These are phyloP conservation scores for Pterocles gutturalis DNA, from an alignment of 2,113 vertebrate species.

Conservation along the genomic window DNA sequence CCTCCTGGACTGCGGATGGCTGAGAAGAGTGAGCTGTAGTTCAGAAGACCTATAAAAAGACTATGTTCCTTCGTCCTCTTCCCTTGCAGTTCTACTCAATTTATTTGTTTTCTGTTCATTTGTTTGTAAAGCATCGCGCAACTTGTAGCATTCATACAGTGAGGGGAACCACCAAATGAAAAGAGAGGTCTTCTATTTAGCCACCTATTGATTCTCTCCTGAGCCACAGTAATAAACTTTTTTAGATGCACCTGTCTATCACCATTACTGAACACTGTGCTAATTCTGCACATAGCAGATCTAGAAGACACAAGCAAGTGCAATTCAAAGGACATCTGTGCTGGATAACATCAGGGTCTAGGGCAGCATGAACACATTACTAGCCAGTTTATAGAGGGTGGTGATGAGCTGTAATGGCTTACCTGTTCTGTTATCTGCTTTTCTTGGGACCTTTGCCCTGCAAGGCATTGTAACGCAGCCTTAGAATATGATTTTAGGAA, in stretches of 20 bases:
- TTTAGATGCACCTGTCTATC: neutral
- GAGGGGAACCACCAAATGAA: neutral
- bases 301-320: neutral
- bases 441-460: neutral
- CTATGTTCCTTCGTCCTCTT: neutral
- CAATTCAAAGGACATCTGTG: neutral
- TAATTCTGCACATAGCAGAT: neutral
- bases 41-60: neutral
- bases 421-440: neutral
- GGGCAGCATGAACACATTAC: neutral
- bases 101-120: neutral
- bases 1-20: too few species aligned
- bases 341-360: neutral
- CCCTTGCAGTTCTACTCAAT: neutral
- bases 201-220: neutral
- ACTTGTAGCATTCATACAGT: neutral
- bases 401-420: neutral
- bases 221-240: neutral
- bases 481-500: neutral
- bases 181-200: neutral
- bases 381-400: neutral
- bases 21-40: neutral
- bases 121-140: neutral
- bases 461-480: neutral
- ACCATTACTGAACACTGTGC: neutral